A percentile compares a stretch with the other conserved stretches of the same genome.
phyloP scores from a whole-genome alignment of 2,797 vertebrate species.

The Channa striata region DNA sequence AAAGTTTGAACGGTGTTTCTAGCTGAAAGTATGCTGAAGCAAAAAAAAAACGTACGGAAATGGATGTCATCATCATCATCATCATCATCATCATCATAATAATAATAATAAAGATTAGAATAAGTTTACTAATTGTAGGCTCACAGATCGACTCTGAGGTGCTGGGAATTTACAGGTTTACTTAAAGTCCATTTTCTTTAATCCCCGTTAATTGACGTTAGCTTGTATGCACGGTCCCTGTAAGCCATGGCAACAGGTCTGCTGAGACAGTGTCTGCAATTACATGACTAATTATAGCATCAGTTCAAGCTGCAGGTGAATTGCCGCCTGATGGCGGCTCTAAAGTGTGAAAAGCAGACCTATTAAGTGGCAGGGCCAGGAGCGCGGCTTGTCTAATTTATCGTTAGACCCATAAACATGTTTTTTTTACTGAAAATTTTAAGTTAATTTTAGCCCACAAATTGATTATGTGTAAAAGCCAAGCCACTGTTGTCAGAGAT shows the following conservation, averaged over 20 bases:
- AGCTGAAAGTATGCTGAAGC: too few species aligned
- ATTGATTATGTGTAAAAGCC: not conserved
- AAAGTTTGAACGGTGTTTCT: too few species aligned
- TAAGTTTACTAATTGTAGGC: too few species aligned
- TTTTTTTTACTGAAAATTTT: not conserved
- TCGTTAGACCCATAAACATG: not conserved
- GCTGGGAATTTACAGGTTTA: conserved; percentile 27
- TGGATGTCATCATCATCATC: too few species aligned
- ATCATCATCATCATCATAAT: too few species aligned
- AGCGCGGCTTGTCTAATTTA: conserved; percentile 1
- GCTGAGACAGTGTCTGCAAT: conserved; percentile 60
- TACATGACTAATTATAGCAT: conserved; percentile 75
- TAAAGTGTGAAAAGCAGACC: conserved; percentile 39
- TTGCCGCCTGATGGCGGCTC: conserved; percentile 30
- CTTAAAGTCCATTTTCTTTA: conserved; percentile 42
- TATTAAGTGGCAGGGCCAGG: conserved; percentile 13
- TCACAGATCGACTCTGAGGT: not conserved
- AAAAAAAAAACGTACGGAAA: too few species aligned
- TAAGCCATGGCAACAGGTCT: conserved; percentile 78
- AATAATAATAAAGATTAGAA: too few species aligned
- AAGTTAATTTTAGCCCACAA: not conserved
- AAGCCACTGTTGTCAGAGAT: not conserved
- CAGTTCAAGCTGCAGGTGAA: conserved; percentile 71
- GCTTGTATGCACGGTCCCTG: conserved; percentile 29
- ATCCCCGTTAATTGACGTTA: conserved; percentile 47